Conservation (phyloP, 53 echinoderm and acorn worm genomes). For the Pentamera pediparva region DNA sequence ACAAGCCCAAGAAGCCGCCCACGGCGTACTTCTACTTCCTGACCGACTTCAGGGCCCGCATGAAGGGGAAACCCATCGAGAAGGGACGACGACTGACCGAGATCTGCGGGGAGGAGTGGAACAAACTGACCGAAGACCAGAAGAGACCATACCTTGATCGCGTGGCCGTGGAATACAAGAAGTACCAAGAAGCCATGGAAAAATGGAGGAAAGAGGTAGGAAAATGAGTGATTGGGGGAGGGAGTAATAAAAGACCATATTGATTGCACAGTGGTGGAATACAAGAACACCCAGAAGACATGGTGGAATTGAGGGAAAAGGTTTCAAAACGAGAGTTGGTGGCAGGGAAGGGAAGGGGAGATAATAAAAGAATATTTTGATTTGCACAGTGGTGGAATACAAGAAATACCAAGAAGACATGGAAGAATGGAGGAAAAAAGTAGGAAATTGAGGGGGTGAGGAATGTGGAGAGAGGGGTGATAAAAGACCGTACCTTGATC, state of each 20-base stretch:
- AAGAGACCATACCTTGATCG: slow-evolving; percentile 92
- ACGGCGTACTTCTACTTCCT: slow-evolving; percentile 98
- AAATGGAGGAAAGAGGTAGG: slow-evolving; percentile 85
- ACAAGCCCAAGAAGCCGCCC: slow-evolving; percentile 97
- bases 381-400: not conserved
- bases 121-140: slow-evolving; percentile 94
- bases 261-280: not conserved
- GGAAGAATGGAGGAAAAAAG: not conserved
- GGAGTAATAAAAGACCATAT: not conserved
- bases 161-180: slow-evolving; percentile 89
- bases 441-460: not conserved
- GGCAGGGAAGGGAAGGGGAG: too few species aligned
- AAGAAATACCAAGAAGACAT: not conserved
- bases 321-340: too few species aligned
- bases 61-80: slow-evolving; percentile 93
- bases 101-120: slow-evolving; percentile 96
- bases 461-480: too few species aligned
- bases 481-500: too few species aligned
- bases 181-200: slow-evolving; percentile 83
- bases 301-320: not conserved
- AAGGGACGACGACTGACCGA: slow-evolving; percentile 85
- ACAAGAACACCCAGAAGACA: not conserved
- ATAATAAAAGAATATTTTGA: not conserved
- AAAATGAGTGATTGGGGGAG: not conserved
- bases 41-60: slow-evolving; percentile 87